These are phyloP conservation scores for Pseudococcus jackbeardsleyi DNA, from an alignment of 2,888 invertebrate species.

Conservation along the genomic window DNA sequence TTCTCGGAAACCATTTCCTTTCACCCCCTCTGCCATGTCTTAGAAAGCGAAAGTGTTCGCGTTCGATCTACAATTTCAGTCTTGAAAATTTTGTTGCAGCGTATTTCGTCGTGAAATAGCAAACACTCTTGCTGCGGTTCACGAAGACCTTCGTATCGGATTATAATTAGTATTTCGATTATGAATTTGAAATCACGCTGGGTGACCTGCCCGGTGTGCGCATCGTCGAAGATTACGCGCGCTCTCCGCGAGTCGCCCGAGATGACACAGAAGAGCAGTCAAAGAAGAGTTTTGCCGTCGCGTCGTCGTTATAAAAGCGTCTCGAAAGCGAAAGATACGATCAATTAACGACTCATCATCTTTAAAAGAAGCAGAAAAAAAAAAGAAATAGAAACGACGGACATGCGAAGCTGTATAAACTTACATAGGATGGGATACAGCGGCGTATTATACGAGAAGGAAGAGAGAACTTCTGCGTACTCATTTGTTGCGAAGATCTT, in stretches of 20 bases:
- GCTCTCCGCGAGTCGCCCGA: neutral
- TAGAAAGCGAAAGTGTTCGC: neutral
- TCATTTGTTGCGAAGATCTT: neutral
- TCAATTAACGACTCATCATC: constrained; percentile 49
- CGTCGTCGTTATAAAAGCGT: constrained; percentile 8
- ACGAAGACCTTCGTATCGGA: constrained; percentile 23
- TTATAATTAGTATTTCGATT: constrained; percentile 53
- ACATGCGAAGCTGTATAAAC: neutral
- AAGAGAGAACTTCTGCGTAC: neutral
- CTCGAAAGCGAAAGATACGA: constrained; percentile 14
- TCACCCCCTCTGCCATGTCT: no score
- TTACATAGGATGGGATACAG: neutral
- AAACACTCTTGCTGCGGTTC: neutral
- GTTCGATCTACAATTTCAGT: neutral
- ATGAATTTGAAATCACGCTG: constrained; percentile 45
- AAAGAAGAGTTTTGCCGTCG: neutral
- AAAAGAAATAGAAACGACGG: neutral
- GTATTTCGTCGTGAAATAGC: neutral
- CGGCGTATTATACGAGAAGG: neutral
- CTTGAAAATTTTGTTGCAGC: neutral
- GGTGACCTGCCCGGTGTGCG: neutral
- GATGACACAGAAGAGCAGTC: neutral
- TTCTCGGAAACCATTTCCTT: no score
- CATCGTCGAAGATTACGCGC: neutral
- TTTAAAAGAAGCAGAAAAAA: neutral